Evolutionary conservation across 1,140 invertebrate species (phyloP).

Genomic region (Heliconius melpomene): DNA sequence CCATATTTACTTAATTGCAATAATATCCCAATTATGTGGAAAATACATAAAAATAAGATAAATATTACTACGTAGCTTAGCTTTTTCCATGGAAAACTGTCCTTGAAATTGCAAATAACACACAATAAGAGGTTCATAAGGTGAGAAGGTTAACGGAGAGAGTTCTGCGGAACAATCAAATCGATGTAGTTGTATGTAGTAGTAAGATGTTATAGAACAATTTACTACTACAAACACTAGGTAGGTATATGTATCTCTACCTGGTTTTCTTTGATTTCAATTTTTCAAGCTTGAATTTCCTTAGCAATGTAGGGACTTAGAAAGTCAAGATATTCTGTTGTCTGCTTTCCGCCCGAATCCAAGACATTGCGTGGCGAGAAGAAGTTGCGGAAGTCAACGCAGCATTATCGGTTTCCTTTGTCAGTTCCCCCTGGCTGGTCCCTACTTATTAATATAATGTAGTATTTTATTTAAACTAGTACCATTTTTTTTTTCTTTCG

Average conservation of each 20-base stretch:
- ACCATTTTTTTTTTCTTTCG: neutral
- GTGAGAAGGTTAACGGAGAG: conserved; percentile 12
- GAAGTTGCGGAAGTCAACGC: no score
- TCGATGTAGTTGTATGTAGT: neutral
- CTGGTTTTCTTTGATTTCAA: neutral
- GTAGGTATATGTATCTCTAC: no score
- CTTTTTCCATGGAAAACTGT: neutral
- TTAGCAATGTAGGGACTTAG: no score
- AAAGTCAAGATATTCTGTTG: neutral
- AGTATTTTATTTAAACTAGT: no score
- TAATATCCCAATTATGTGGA: no score
- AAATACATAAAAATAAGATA: neutral
- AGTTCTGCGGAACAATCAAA: neutral
- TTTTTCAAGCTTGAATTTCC: neutral
- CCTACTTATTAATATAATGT: no score
- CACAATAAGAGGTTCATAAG: conserved; percentile 13
- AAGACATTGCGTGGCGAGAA: no score
- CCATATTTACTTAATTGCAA: no score
- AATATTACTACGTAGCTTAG: neutral
- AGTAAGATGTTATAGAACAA: neutral
- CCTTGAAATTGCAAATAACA: neutral
- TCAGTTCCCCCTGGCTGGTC: no score
- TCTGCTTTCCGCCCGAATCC: no score
- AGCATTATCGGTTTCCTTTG: no score
- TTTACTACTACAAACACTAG: neutral